A percentile compares a stretch with the other conserved stretches of the same genome.
These are phyloP conservation scores for Podotricha telesiphe DNA, from an alignment of 2,888 invertebrate species.

Conservation along the genomic window DNA sequence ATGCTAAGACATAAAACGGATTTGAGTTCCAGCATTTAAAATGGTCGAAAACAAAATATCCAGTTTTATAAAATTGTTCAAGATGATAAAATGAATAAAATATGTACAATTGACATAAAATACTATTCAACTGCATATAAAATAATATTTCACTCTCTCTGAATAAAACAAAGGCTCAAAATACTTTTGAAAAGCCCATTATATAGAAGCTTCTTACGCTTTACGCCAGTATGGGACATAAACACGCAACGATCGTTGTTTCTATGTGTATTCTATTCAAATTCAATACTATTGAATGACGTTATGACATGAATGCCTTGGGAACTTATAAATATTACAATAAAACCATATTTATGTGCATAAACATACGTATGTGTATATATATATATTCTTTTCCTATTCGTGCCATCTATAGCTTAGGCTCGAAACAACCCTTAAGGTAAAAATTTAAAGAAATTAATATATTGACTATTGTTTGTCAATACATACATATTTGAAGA, in stretches of 20 bases:
- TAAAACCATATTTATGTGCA: not conserved
- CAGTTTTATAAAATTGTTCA: no score
- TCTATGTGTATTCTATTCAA: constrained; percentile 26
- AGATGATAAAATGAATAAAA: no score
- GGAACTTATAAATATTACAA: constrained; percentile 6
- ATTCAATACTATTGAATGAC: constrained; percentile 18
- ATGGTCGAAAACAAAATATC: no score
- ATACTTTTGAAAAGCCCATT: constrained; percentile 12
- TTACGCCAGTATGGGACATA: constrained; percentile 7
- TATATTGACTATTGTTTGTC: no score
- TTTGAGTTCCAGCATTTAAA: no score
- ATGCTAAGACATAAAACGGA: no score
- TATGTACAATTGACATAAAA: not conserved
- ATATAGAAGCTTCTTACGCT: not conserved
- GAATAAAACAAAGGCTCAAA: constrained; percentile 14
- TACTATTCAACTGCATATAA: not conserved
- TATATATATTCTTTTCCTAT: no score
- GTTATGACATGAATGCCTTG: constrained; percentile 3
- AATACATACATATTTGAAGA: no score
- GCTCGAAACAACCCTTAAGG: no score
- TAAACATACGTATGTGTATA: no score
- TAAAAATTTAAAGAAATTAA: no score
- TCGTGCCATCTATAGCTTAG: no score
- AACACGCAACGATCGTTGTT: constrained; percentile 17
- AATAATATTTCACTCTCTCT: constrained; percentile 7